Base-by-base conservation (phyloP, 2,797 vertebrate genomes). In the Girardinus metallicus region DNA sequence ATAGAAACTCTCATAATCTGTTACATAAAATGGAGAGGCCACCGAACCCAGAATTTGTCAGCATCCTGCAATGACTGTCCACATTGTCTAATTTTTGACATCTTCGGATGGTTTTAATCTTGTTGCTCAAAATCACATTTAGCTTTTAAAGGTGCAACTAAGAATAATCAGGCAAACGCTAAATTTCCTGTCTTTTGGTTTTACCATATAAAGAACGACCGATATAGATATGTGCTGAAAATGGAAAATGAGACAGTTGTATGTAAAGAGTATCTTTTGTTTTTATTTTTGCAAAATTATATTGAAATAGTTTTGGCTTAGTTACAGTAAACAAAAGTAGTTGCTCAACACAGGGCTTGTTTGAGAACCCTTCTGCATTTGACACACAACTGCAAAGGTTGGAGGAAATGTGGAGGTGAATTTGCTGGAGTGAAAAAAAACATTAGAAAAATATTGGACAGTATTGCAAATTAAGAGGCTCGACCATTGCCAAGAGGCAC, bases 381-480 rank as follows among this genome's bases (percentile, higher is more conserved):
- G 55, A 75, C 36, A 75, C 80, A 82, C 62, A 77, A 47, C 76
- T 78, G 72, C 81, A 88, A 83, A 44, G 15, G 62, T 78, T 75
- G 53, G 29, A 90, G 57, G 57, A 75, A 55, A 86, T 79, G 72
- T 74, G 10, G 68, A 86, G 60, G 73, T 53, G 66, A 80, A 92
- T 88, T 85, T 85, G 83, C 77, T 83, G n/a, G 74, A 88, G 80
- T 76, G 81, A 75, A 73, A 66, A 86, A 82, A 89, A 73, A 84
- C 86, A 81, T 90, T 93, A 39, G 73, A 18, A 80, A 87, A 89
- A 83, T 85, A 85, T 83, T 90, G 91, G 29, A 87, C 92, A 95
- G 91, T 84, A 83, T 55, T 71, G 64, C 80, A 92, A 94, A 93
- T 91, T 87, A 90, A 90, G 92, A 85, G 78, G 77, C 78, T 84